Percentiles rank a stretch among this genome's conserved stretches.
phyloP scores from a whole-genome alignment of 2,113 vertebrate genomes.

The Tetrax tetrax region DNA sequence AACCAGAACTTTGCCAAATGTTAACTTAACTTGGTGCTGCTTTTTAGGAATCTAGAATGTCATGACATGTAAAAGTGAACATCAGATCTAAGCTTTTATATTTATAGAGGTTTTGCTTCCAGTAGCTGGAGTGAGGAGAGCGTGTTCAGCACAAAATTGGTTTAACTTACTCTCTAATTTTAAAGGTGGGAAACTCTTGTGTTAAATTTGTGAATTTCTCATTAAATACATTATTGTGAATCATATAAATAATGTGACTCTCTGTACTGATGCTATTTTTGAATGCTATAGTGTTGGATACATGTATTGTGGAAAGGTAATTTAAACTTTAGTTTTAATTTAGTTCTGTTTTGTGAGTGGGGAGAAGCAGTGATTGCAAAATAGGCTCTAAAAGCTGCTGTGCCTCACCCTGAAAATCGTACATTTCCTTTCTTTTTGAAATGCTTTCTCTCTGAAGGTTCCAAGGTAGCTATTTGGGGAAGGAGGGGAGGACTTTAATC shows the following conservation, averaged over 20 bases:
- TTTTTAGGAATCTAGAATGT: not conserved
- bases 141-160: not conserved
- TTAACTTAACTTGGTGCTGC: not conserved
- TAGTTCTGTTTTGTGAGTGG: not conserved
- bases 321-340: not conserved
- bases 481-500: not conserved
- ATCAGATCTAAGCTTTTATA: not conserved
- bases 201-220: not conserved
- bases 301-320: not conserved
- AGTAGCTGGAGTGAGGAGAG: not conserved
- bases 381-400: not conserved
- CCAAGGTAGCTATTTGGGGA: not conserved
- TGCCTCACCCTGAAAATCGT: slow-evolving; percentile 5
- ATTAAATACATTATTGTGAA: not conserved
- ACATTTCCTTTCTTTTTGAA: slow-evolving; percentile 6
- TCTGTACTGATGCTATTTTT: not conserved
- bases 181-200: not conserved
- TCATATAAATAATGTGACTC: not conserved
- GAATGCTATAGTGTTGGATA: not conserved
- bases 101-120: not conserved
- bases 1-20: not conserved
- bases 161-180: not conserved
- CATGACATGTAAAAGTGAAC: not conserved
- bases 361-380: not conserved
- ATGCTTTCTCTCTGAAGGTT: not conserved